phyloP scores from a whole-genome alignment of 2,888 invertebrate genomes.

The Sipha maydis region DNA sequence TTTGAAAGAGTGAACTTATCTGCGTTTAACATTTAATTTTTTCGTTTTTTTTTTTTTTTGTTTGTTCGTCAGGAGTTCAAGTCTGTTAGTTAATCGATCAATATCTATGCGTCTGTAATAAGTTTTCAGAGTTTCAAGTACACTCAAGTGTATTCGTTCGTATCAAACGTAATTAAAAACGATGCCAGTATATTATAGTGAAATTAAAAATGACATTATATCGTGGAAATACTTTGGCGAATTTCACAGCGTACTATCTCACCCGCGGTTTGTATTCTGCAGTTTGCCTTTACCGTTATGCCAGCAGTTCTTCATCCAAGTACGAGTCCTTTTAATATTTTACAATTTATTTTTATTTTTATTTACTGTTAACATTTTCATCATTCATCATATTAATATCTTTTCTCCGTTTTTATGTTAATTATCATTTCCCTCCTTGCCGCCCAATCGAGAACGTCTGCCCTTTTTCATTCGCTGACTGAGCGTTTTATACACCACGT shows the following conservation, averaged over 20 bases:
- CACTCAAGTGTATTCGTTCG: too few species aligned
- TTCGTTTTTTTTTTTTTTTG: too few species aligned
- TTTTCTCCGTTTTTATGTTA: slow-evolving; percentile 57
- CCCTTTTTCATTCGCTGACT: slow-evolving; percentile 56
- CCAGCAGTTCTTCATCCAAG: neutral
- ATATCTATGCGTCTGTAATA: too few species aligned
- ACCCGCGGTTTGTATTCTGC: neutral
- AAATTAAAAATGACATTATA: too few species aligned
- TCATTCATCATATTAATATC: slow-evolving; percentile 57
- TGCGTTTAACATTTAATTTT: too few species aligned
- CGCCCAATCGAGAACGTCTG: slow-evolving; percentile 36
- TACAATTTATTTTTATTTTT: neutral
- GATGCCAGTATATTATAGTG: too few species aligned
- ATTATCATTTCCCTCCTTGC: slow-evolving; percentile 36
- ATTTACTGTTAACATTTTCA: slow-evolving; percentile 31
- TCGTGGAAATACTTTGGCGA: too few species aligned
- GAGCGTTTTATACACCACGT: slow-evolving; percentile 55
- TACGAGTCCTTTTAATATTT: neutral
- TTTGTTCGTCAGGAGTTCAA: too few species aligned
- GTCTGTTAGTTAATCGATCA: too few species aligned
- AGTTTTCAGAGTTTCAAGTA: too few species aligned
- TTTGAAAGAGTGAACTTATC: too few species aligned
- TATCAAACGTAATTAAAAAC: too few species aligned
- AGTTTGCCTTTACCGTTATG: neutral
- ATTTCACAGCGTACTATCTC: neutral